Conservation (phyloP, 1,140 invertebrate species). For the Diachasma alloeum region DNA sequence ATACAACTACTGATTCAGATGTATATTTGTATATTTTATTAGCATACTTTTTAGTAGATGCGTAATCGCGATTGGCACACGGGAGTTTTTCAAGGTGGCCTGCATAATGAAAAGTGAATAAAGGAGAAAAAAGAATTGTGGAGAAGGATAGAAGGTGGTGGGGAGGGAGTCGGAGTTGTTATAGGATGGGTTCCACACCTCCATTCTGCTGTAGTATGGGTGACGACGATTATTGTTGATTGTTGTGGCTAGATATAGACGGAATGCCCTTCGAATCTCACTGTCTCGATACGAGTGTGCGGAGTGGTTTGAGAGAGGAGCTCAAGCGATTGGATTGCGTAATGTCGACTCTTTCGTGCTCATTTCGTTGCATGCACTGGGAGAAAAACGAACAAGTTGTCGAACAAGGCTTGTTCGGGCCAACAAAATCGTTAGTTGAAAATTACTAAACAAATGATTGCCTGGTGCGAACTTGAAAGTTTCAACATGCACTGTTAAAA, state of each 20-base stretch:
- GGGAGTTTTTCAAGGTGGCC: constrained; percentile 35
- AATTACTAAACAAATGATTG: too few species aligned
- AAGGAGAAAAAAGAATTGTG: background rate
- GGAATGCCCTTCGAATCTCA: background rate
- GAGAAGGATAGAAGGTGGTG: too few species aligned
- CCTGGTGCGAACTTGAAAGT: too few species aligned
- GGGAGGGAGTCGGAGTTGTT: background rate
- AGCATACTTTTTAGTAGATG: constrained; percentile 11
- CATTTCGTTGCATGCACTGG: background rate
- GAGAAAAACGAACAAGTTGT: too few species aligned
- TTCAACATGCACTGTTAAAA: too few species aligned
- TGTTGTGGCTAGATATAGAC: background rate
- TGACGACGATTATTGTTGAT: constrained; percentile 5
- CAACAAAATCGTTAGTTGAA: too few species aligned
- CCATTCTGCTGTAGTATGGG: background rate
- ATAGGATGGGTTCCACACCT: constrained; percentile 6
- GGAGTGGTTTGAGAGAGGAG: background rate
- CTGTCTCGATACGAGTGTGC: background rate
- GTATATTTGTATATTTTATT: too few species aligned
- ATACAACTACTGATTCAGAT: background rate
- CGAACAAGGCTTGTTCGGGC: too few species aligned
- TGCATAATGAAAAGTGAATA: constrained; percentile 33
- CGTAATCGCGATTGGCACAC: constrained; percentile 34
- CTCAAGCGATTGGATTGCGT: background rate
- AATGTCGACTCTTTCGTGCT: background rate